Percentiles rank a stretch among this genome's conserved stretches.
Evolutionary conservation across 2,113 vertebrate species (phyloP).

Genomic region (Acanthochromis polyacanthus): DNA sequence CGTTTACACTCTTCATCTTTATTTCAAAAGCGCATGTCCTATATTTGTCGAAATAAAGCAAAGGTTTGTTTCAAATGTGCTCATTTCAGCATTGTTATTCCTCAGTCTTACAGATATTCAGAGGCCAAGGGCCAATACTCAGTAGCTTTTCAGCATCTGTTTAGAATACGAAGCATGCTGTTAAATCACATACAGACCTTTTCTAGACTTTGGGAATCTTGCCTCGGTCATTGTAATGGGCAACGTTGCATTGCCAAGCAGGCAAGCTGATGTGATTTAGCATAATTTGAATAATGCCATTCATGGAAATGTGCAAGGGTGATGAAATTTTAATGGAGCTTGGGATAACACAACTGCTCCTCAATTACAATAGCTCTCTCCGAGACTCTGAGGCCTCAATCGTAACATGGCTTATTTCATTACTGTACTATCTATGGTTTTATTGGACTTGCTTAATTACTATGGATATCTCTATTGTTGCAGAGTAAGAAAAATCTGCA

Average conservation of each 20-base stretch:
- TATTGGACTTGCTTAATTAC: slow-evolving; percentile 66
- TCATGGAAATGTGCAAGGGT: slow-evolving; percentile 83
- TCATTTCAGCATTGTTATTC: slow-evolving; percentile 30
- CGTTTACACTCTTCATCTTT: slow-evolving; percentile 18
- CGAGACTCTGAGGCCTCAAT: slow-evolving; percentile 53
- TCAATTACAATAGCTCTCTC: slow-evolving; percentile 75
- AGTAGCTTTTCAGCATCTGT: slow-evolving; percentile 63
- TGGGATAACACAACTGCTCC: slow-evolving; percentile 79
- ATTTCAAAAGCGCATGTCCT: slow-evolving; percentile 37
- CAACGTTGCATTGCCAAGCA: slow-evolving; percentile 80
- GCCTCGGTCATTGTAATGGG: slow-evolving; percentile 79
- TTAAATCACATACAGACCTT: slow-evolving; percentile 67
- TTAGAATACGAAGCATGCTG: slow-evolving; percentile 66
- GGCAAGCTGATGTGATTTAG: slow-evolving; percentile 84
- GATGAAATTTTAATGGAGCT: slow-evolving; percentile 85
- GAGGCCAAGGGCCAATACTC: slow-evolving; percentile 43
- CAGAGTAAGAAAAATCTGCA: slow-evolving; percentile 33
- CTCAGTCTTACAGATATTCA: slow-evolving; percentile 46
- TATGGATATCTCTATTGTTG: slow-evolving; percentile 60
- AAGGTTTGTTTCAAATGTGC: slow-evolving; percentile 44
- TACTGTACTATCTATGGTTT: slow-evolving; percentile 70
- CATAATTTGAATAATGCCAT: slow-evolving; percentile 88
- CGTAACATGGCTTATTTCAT: slow-evolving; percentile 71
- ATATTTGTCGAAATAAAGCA: slow-evolving; percentile 43
- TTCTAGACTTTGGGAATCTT: slow-evolving; percentile 73